Percentiles rank a stretch among this genome's conserved stretches.
These are phyloP conservation scores for Anthophora plumipes DNA, from an alignment of 2,888 invertebrate species.

Conservation along the genomic window DNA sequence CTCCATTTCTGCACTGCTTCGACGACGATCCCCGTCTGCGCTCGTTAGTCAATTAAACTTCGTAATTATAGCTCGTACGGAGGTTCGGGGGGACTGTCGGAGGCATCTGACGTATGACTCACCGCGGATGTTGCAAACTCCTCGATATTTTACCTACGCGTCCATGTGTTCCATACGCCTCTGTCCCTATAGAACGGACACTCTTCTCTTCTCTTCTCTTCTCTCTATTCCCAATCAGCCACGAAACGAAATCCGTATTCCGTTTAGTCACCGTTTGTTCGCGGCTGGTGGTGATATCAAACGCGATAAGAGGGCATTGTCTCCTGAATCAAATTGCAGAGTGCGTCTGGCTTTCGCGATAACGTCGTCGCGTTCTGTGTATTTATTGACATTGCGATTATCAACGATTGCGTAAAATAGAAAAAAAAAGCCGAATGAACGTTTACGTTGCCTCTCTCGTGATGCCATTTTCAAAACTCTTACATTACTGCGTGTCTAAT, in stretches of 20 bases:
- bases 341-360: conserved; percentile 16
- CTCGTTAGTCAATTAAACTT: conserved; percentile 81
- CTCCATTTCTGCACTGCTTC: conserved; percentile 67
- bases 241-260: background rate
- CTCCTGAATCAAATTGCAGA: background rate
- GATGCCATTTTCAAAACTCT: too few relatives aligned
- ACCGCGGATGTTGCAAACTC: conserved; percentile 59
- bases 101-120: conserved; percentile 58
- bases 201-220: background rate
- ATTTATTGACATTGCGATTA: conserved; percentile 19
- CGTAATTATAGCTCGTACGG: conserved; percentile 73
- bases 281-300: conserved; percentile 5
- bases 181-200: too few relatives aligned
- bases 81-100: conserved; percentile 17
- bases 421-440: too few relatives aligned
- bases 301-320: conserved; percentile 20
- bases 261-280: background rate
- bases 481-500: too few relatives aligned
- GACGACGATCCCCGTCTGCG: conserved; percentile 65
- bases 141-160: conserved; percentile 30
- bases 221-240: too few relatives aligned
- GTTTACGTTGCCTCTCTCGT: too few relatives aligned
- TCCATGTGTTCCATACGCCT: background rate
- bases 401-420: background rate
- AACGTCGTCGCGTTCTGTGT: background rate